Evolutionary conservation across 2,797 vertebrate genomes (phyloP), one percentile per base, ranked within the genome.

Genomic region (Somateria mollissima): DNA sequence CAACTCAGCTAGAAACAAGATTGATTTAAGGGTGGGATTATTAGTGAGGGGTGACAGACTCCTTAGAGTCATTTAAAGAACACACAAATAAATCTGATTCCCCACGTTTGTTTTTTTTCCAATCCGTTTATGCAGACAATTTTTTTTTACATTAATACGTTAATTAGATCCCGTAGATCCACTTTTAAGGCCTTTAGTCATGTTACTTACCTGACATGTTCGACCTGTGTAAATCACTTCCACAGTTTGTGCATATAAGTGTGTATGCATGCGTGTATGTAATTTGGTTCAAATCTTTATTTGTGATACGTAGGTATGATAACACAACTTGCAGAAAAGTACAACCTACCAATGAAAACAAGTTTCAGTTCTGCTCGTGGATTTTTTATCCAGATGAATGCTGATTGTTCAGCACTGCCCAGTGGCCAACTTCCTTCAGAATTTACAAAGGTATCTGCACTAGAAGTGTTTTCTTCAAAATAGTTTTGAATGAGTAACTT

Each of bases 371-470:
- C 98, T 21, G 85, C 98, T 45, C 98, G 99, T 94, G 99, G 99
- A 61, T 99, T 99, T 98, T 99, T 99, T 96, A 98, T 99, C 90
- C 99, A 99, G 96, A 98, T 99, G 98, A 99, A 96, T 91, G 94
- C 98, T 76, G 99, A 99, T 60, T 98, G 98, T 77, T 94, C 96
- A 34, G 41, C 93, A 18, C 97, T 99, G 85, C 97, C 98, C 73
- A 97, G 95, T 57, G 98, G 98, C 45, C 98, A 98, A 20, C 98
- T 99, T 83, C 99, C 99, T 74, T 80, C 98, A 79, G 99, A 99
- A 95, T 99, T 99, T 95, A 98, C 99, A 61, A 99, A 99, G 99
- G 99, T 99, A 94, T 49, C 15, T 32, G 37, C 49, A 87, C 60
- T 87, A 61, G 34, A 87, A 60, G 25, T 3, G 4, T 58, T 87